phyloP scores from a whole-genome alignment of 2,888 invertebrate genomes.

The Watsonalla binaria region DNA sequence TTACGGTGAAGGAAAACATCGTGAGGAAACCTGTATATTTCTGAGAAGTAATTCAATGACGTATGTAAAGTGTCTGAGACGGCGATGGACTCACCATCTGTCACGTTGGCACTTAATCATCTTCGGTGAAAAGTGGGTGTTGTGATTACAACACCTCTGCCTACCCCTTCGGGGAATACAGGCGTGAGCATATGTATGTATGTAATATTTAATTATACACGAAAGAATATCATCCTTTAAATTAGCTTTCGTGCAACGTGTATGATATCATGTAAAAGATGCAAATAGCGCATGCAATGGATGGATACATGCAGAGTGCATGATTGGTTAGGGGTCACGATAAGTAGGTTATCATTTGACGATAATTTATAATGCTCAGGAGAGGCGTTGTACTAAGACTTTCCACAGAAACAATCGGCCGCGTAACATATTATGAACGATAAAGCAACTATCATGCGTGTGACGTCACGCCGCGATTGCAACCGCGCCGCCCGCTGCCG shows the following conservation, averaged over 20 bases:
- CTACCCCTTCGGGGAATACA: too few relatives aligned
- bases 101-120: too few relatives aligned
- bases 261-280: not conserved
- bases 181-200: too few relatives aligned
- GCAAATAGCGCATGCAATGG: not conserved
- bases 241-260: not conserved
- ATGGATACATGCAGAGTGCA: not conserved
- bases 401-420: conserved; percentile 40
- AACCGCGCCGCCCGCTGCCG: conserved; percentile 21
- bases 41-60: too few relatives aligned
- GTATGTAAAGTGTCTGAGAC: too few relatives aligned
- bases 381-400: conserved; percentile 24
- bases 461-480: conserved; percentile 61
- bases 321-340: conserved; percentile 10
- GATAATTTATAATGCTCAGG: conserved; percentile 10
- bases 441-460: conserved; percentile 53
- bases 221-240: not conserved
- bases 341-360: conserved; percentile 18
- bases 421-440: conserved; percentile 35
- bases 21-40: too few relatives aligned
- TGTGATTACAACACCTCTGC: too few relatives aligned
- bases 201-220: too few relatives aligned
- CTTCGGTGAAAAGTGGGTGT: too few relatives aligned
- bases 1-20: too few relatives aligned
- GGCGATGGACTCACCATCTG: too few relatives aligned